Conservation (phyloP, 2,113 vertebrate genomes). For the Corythornis cristatus region DNA sequence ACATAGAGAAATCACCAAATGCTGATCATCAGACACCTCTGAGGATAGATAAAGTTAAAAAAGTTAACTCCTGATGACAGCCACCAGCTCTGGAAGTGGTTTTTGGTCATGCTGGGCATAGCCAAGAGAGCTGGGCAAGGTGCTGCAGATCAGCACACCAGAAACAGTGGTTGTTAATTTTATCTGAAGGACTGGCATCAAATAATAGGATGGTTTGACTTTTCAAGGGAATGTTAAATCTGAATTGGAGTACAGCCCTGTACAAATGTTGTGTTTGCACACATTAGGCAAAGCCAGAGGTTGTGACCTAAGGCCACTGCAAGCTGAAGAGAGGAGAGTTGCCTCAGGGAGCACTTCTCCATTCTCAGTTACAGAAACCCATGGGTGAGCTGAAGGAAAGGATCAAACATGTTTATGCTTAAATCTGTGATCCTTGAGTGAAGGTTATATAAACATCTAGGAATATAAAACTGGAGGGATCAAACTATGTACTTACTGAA, state of each 20-base stretch:
- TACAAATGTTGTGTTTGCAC: neutral
- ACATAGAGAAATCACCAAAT: neutral
- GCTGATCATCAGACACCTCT: neutral
- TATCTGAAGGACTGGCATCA: neutral
- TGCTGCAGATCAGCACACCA: neutral
- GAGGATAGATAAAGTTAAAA: neutral
- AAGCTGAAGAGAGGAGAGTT: neutral
- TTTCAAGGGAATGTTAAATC: neutral
- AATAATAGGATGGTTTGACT: neutral
- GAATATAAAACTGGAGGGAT: neutral
- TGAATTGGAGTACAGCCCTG: neutral
- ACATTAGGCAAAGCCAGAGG: slow-evolving; percentile 17
- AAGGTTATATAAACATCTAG: slow-evolving; percentile 6
- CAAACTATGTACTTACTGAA: slow-evolving; percentile 1
- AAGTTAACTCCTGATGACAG: neutral
- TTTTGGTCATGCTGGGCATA: neutral
- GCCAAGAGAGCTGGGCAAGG: neutral
- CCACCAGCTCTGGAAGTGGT: neutral
- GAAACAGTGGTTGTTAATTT: neutral
- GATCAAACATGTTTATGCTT: slow-evolving; percentile 16
- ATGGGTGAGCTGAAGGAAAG: neutral
- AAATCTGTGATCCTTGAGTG: neutral
- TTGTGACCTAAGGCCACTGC: neutral
- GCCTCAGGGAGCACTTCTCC: neutral
- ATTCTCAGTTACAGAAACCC: neutral